Percentiles rank a stretch among this genome's conserved stretches.
These are phyloP conservation scores for Percopsis omiscomaycus DNA, from an alignment of 2,797 vertebrate genomes.

Conservation along the genomic window DNA sequence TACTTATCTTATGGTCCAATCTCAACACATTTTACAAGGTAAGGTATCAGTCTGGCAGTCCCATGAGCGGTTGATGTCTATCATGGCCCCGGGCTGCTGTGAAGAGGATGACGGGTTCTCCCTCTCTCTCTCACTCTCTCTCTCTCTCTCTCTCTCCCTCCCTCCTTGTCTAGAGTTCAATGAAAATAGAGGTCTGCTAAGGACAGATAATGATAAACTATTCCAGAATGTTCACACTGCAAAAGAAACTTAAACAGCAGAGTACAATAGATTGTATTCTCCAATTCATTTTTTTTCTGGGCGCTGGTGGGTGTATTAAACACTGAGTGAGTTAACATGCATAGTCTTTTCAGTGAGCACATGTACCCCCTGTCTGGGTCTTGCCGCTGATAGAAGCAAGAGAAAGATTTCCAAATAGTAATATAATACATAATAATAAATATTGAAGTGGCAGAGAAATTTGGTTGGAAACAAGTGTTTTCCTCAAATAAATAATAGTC, in stretches of 20 bases:
- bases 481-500: no score
- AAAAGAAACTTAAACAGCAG: constrained; percentile 10
- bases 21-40: constrained; percentile 36
- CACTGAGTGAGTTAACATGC: background rate
- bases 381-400: no score
- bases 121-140: no score
- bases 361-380: no score
- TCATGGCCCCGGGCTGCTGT: constrained; percentile 19
- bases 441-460: no score
- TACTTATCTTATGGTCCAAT: background rate
- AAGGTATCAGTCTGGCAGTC: constrained; percentile 28
- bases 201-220: constrained; percentile 19
- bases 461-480: no score
- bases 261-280: background rate
- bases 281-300: background rate
- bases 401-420: no score
- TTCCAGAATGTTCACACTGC: constrained; percentile 18
- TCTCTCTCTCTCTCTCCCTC: constrained; percentile 1
- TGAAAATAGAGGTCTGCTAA: constrained; percentile 27
- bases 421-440: no score
- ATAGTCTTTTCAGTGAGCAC: background rate
- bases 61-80: constrained; percentile 34
- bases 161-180: constrained; percentile 19
- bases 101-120: constrained; percentile 25
- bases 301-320: background rate